Base-by-base conservation (phyloP, 2,113 vertebrate species). In the Aix galericulata region DNA sequence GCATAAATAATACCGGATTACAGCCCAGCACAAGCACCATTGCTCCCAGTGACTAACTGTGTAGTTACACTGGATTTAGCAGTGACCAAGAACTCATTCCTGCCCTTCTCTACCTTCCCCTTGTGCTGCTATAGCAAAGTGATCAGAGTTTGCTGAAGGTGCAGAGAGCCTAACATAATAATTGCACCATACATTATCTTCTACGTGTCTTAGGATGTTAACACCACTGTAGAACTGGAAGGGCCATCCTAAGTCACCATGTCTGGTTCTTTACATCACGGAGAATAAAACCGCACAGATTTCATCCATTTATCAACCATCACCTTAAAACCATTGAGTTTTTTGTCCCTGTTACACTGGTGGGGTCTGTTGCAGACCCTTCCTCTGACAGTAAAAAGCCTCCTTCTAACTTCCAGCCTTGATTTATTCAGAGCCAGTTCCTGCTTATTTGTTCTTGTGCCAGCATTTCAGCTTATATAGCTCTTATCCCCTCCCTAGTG, bases 401-500 rank as follows among this genome's bases (percentile, higher is more conserved):
- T 95, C 71, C 67, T 82, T 97, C 91, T 74, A 92, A 95, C 93
- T 96, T 95, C 82, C 91, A 96, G 82, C 79, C 87, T 85, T 89
- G 87, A 96, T 95, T 95, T 96, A 96, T 97, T 96, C 91, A 82
- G 89, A 95, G 89, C 87, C 93, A 82, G 94, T 82, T 93, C 93
- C 94, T 95, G 94, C 93, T 91, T 95, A 96, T 95, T 95, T 97
- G 96, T 97, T 96, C 96, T 91, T 88, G 94, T 95, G 96, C 96
- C 96, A 97, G 75, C 87, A 91, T 95, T 97, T 95, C 96, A 96
- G 95, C 89, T 97, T 95, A 96, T 91, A 95, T 94, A 93, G 95
- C 95, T 96, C 96, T 95, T 95, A 96, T 96, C 96, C 95, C 95
- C 82, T 97, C 95, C 96, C 95, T 94, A 62, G 95, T 95, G 94